phyloP scores from a whole-genome alignment of 2,113 vertebrate species.

The Anoplopoma fimbria region DNA sequence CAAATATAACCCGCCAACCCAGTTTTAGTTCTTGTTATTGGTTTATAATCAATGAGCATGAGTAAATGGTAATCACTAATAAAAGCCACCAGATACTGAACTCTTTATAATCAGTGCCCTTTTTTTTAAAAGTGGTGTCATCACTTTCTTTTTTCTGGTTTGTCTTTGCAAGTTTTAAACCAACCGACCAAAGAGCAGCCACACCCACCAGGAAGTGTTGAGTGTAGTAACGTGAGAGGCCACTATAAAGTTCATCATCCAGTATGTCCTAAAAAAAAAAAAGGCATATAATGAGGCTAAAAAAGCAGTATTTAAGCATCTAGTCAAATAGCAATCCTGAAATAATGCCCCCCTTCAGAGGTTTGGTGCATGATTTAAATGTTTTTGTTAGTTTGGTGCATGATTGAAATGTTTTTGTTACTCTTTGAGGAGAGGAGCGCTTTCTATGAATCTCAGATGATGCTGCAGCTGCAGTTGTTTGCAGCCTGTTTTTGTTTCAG shows the following conservation, averaged over 20 bases:
- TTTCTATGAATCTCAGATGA: background rate
- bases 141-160: background rate
- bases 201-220: slow-evolving; percentile 34
- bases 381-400: background rate
- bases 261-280: background rate
- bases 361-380: background rate
- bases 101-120: background rate
- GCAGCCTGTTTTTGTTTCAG: no score
- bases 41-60: background rate
- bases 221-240: slow-evolving; percentile 1
- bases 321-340: background rate
- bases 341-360: rapidly evolving
- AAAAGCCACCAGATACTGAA: background rate
- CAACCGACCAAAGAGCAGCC: background rate
- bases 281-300: background rate
- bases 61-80: background rate
- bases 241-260: background rate
- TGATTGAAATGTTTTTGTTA: no score
- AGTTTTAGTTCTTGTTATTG: background rate
- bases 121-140: background rate
- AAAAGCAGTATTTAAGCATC: background rate
- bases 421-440: background rate
- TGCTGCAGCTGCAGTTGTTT: slow-evolving; percentile 7
- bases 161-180: background rate
- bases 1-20: background rate